phyloP scores from a whole-genome alignment of 2,888 invertebrate species.

The Clepsis dumicolana region DNA sequence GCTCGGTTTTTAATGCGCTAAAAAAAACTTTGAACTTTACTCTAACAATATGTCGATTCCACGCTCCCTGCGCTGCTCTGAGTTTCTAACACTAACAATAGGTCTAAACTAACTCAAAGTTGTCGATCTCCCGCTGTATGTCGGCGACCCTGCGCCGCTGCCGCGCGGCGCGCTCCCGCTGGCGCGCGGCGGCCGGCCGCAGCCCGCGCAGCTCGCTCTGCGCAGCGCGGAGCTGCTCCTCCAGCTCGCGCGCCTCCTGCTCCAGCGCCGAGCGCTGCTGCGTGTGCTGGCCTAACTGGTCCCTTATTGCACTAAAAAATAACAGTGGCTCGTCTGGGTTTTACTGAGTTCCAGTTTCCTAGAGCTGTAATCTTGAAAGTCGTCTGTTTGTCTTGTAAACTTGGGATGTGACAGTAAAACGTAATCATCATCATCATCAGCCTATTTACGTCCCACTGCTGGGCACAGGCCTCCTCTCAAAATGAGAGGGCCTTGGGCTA shows the following conservation, averaged over 20 bases:
- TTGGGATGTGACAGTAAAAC: too few relatives aligned
- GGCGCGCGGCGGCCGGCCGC: constrained; percentile 48
- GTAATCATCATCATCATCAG: too few relatives aligned
- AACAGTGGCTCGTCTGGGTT: too few relatives aligned
- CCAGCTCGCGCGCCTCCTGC: constrained; percentile 64
- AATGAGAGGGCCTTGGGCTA: too few relatives aligned
- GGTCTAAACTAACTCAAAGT: constrained; percentile 67
- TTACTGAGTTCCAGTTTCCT: too few relatives aligned
- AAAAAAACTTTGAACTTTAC: neutral
- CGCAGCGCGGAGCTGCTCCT: constrained; percentile 61
- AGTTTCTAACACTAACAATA: neutral
- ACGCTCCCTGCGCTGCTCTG: neutral
- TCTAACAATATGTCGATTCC: neutral
- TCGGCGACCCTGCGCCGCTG: constrained; percentile 70
- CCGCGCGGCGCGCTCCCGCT: constrained; percentile 49
- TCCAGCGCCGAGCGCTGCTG: constrained; percentile 64
- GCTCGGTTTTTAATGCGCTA: neutral
- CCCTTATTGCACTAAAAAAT: constrained; percentile 59
- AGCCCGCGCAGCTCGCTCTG: constrained; percentile 58
- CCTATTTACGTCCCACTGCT: too few relatives aligned
- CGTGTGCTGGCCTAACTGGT: constrained; percentile 67
- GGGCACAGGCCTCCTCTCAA: too few relatives aligned
- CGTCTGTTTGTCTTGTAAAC: too few relatives aligned
- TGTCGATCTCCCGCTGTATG: constrained; percentile 69
- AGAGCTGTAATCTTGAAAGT: too few relatives aligned